Base-by-base conservation (phyloP, 2,888 invertebrate genomes). In the Coleophora flavipennella region DNA sequence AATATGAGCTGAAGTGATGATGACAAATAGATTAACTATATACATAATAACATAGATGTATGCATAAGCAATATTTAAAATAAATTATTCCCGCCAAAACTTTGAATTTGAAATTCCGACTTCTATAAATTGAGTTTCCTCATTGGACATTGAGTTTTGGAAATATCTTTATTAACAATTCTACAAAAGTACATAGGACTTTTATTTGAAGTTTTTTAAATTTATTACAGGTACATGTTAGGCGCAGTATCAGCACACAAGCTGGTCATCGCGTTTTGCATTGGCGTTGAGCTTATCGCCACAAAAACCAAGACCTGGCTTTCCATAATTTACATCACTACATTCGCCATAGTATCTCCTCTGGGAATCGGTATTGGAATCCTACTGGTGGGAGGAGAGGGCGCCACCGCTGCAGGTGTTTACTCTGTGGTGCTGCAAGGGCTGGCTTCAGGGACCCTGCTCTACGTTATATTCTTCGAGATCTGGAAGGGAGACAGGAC, bases 391-490 rank as follows among this genome's bases (percentile, higher is more conserved):
- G 88, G 88, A 33, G 86, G 86, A 1, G 73, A 85, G 36, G 86
- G 86, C 1, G 85, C 87, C 0, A 78, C 88, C 0, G 87, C 88
- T 0, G 81, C 87, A 1, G 89, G 87, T 13, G 78, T 91, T 7
- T 80, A 88, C 11, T 90, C 91, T 1, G 90, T 90, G 32, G 81
- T 91, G 9, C 72, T 89, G 10, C 93, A 97, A 83, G 96, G 96
- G 2, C 76, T 97, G 42, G 97, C 97, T 0, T 91, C 94, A 34
- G 98, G 97, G 10, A 97, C 97, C 0, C 88, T 98, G 33, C 80
- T 98, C 3, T 98, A 97, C 78, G 95, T 98, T 11, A 96, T 97
- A n/a, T 97, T 97, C 84, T 97, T 97, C 72, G 97, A 98, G 79
- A 93, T 97, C 39, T 87, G 97, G 57, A 85, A 79, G 51, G 71